Conservation (phyloP, 2,113 vertebrate species). For the Scolopax mira region DNA sequence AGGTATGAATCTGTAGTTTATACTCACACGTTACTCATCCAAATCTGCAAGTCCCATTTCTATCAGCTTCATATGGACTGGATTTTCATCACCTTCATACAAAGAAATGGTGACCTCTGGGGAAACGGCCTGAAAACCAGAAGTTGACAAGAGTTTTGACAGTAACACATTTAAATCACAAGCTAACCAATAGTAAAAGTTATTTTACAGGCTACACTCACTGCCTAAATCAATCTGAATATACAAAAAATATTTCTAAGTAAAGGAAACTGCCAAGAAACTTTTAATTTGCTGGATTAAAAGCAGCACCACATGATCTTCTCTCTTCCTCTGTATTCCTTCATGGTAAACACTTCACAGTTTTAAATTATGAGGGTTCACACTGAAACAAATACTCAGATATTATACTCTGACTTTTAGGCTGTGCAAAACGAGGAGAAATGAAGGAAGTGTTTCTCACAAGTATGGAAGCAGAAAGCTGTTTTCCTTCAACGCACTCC, state of each 20-base stretch:
- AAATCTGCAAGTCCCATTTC: conserved; percentile 82
- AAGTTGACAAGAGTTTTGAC: neutral
- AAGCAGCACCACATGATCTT: accelerated
- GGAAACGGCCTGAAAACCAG: conserved; percentile 71
- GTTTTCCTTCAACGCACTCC: conserved; percentile 77
- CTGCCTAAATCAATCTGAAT: neutral
- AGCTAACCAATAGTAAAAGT: neutral
- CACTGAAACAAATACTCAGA: neutral
- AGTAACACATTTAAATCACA: neutral
- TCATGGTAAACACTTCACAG: neutral
- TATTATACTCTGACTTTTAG: neutral
- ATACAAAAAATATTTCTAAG: neutral
- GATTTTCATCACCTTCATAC: conserved; percentile 71
- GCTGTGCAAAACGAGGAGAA: neutral
- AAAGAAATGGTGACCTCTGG: conserved; percentile 81
- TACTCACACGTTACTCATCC: conserved; percentile 56
- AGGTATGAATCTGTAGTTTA: neutral
- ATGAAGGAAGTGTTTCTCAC: conserved; percentile 56
- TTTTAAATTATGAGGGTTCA: neutral
- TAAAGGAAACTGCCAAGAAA: neutral
- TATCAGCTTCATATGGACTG: conserved; percentile 83
- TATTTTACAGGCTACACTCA: neutral
- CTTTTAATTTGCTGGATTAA: neutral
- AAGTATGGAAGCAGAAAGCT: conserved; percentile 76
- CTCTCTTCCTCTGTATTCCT: neutral